Base-by-base conservation (phyloP, 1,140 invertebrate genomes). In the Drosophila kohkoa region DNA sequence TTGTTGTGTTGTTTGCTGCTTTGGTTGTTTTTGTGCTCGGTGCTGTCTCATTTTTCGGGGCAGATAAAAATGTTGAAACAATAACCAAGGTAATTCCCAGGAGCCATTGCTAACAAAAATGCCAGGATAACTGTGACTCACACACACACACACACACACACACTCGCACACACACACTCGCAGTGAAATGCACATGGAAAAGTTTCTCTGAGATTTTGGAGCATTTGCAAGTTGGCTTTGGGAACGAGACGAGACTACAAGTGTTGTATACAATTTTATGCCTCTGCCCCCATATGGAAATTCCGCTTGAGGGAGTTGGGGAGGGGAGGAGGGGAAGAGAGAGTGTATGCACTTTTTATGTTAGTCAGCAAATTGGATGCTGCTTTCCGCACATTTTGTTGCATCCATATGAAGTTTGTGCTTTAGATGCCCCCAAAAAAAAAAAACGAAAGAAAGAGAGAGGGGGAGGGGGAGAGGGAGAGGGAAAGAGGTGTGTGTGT, bases 21-120 rank as follows among this genome's bases (percentile, higher is more conserved):
- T 25, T 25, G 20, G 20, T 25, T 25, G 20, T 25, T 25, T 25
- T 25, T 25, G 35, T 52, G 48, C 43, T 28, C 38, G 38, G 32
- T 25, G 54, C 46, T 70, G 58, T 54, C 57, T 69, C 57, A 32
- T 45, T 46, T 60, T 64, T 71, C 73, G 71, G 67, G 62, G 59
- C 73, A 74, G 81, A 83, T 83, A 79, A 82, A 83, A 82, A 83
- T 83, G 81, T 83, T 83, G 81, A 83, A 83, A 85, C 81, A 83
- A 79, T 85, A 85, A 80, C 81, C 81, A 83, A 83, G 81, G 81
- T 85, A 71, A 80, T 85, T 83, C 81, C 74, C 81, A 68, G 68
- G 74, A 77, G 81, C 69, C 77, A 59, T 63, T 74, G 81, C 81
- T 57, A 43, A 73, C 52, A 65, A 65, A 64, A 70, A 79, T 83